Evolutionary conservation across 2,113 vertebrate species (phyloP), one percentile per base, ranked within the genome.

Genomic region (Urocolius indicus): DNA sequence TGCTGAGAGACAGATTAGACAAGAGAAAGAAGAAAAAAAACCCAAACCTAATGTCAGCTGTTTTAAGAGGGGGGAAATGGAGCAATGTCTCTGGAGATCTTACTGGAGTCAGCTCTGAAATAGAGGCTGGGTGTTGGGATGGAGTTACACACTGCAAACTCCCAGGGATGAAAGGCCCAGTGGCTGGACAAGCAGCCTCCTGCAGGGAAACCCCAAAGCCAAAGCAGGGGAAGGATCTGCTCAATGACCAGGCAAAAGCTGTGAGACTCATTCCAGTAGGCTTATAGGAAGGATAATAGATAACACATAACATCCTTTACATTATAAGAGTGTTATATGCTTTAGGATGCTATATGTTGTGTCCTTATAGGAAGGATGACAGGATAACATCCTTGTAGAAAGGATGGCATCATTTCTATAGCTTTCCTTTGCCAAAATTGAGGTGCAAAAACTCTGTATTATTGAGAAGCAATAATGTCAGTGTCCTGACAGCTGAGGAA

Each of bases 81-180:
- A 67, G n/a, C 41, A 43, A 4, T 0, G 1, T 89, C 52, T 83
- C 46, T 4, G 3, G 75, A 63, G 83, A 32, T 67, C 51, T 75
- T 11, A 0, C 19, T 18, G 3, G 46, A 2, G 3, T 27, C 63
- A 27, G 71, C 52, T 45, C 72, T 19, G 63, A 13, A 8, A 3
- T 14, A 13, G 0, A 0, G 23, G 1, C 0, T n/a, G 0, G 65
- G 67, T 9, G 34, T 16, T 54, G 9, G 59, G 8, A 5, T 0
- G 4, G 34, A 49, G 26, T 26, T 32, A 27, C 41, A 10, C 2
- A 41, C 63, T 52, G 57, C 27, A 10, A 12, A 67, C 6, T 30
- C 4, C 1, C 41, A 0, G 1, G 27, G n/a, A 41, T n/a, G n/a
- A n/a, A n/a, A n/a, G n/a, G 9, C 27, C 26, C 13, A 55, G 54